phyloP scores from a whole-genome alignment of 1,140 invertebrate species.

The Riptortus pedestris region DNA sequence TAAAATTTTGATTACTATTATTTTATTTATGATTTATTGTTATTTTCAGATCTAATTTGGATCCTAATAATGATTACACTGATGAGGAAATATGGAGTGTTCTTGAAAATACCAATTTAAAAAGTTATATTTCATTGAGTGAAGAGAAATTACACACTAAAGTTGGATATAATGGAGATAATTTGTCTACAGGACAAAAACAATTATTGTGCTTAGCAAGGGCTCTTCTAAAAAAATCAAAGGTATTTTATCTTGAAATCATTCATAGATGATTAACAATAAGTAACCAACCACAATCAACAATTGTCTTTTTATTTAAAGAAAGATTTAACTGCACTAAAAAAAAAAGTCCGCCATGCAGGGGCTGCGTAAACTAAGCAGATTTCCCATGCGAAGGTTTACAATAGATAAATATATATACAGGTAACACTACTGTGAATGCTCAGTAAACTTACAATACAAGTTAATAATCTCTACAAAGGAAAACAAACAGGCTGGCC shows the following conservation, averaged over 20 bases:
- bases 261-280: slow-evolving; percentile 13
- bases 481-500: too few species aligned
- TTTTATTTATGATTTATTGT: too few species aligned
- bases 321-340: not conserved
- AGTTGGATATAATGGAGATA: slow-evolving; percentile 51
- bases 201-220: slow-evolving; percentile 80
- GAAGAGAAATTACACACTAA: slow-evolving; percentile 57
- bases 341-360: too few species aligned
- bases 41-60: slow-evolving; percentile 53
- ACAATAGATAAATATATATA: too few species aligned
- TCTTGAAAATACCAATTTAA: slow-evolving; percentile 65
- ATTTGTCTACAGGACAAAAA: slow-evolving; percentile 71
- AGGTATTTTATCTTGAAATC: too few species aligned
- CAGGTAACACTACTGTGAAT: too few species aligned
- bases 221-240: slow-evolving; percentile 76
- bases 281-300: slow-evolving; percentile 8
- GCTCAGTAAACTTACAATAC: too few species aligned
- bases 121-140: slow-evolving; percentile 45
- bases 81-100: slow-evolving; percentile 70
- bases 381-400: too few species aligned
- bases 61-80: slow-evolving; percentile 55
- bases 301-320: not conserved
- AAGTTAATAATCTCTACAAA: too few species aligned
- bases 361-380: too few species aligned
- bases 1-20: too few species aligned